These are phyloP conservation scores for Halcyon smyrnensis DNA, from an alignment of 2,797 vertebrate genomes.

Conservation along the genomic window DNA sequence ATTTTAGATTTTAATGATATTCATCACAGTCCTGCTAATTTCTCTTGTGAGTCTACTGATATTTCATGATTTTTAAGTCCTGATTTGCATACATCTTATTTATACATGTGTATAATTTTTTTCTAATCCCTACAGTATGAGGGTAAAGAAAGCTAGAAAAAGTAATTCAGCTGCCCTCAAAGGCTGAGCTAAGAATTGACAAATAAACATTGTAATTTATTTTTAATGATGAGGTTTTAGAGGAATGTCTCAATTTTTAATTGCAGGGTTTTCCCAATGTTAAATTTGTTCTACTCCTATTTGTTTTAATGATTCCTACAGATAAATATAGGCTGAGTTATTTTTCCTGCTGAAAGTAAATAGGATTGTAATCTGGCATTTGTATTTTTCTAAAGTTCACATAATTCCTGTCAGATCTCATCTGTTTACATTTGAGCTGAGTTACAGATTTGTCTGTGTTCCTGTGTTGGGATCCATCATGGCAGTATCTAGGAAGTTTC, in stretches of 20 bases:
- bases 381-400: neutral
- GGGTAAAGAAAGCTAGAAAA: neutral
- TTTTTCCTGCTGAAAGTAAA: neutral
- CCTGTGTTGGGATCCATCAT: neutral
- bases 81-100: neutral
- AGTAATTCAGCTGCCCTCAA: neutral
- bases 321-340: neutral
- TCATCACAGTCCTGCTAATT: neutral
- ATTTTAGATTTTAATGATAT: neutral
- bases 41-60: neutral
- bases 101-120: neutral
- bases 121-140: neutral
- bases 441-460: neutral
- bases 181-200: neutral
- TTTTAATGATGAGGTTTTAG: neutral
- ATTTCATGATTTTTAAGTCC: neutral
- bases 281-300: neutral
- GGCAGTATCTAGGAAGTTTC: neutral
- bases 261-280: neutral
- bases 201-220: neutral
- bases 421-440: neutral
- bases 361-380: neutral
- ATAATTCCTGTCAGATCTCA: neutral
- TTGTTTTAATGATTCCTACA: neutral
- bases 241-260: neutral